Evolutionary conservation across 2,113 vertebrate species (phyloP).

Genomic region (Cyanistes caeruleus): DNA sequence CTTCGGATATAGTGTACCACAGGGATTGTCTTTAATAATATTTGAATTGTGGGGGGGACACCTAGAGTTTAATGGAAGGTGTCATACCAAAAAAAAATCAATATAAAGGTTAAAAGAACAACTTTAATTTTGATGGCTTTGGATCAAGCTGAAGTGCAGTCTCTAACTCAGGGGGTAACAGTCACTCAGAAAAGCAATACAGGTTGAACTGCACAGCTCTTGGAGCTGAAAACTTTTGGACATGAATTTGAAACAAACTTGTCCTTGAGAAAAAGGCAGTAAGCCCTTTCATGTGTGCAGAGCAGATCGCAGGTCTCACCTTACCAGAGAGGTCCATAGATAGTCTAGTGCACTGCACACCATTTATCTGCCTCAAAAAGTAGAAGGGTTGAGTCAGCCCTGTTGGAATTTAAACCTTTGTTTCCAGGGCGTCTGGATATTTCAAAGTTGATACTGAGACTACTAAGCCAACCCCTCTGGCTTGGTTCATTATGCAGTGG

Average conservation of each 20-base stretch:
- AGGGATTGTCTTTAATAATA: background rate
- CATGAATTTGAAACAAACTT: conserved; percentile 22
- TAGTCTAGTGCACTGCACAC: background rate
- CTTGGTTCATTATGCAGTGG: conserved; percentile 44
- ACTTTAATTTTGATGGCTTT: background rate
- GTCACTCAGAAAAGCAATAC: background rate
- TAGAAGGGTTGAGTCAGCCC: conserved; percentile 39
- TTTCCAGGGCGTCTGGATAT: conserved; percentile 44
- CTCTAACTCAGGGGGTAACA: background rate
- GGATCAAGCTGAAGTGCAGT: background rate
- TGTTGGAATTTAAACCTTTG: conserved; percentile 66
- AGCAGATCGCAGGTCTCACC: background rate
- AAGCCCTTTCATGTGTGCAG: conserved; percentile 4
- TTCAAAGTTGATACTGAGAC: conserved; percentile 58
- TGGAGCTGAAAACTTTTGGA: background rate
- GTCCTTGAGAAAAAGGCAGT: conserved; percentile 7
- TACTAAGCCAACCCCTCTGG: conserved; percentile 52
- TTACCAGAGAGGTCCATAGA: conserved; percentile 10
- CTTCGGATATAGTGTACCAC: background rate
- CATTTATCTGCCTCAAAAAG: conserved; percentile 54
- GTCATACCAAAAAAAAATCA: background rate
- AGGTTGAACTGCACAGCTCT: background rate
- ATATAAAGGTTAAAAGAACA: background rate
- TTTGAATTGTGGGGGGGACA: background rate
- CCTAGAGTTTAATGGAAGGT: background rate